Conservation (phyloP, 2,113 vertebrate species). For the Varanus komodoensis region DNA sequence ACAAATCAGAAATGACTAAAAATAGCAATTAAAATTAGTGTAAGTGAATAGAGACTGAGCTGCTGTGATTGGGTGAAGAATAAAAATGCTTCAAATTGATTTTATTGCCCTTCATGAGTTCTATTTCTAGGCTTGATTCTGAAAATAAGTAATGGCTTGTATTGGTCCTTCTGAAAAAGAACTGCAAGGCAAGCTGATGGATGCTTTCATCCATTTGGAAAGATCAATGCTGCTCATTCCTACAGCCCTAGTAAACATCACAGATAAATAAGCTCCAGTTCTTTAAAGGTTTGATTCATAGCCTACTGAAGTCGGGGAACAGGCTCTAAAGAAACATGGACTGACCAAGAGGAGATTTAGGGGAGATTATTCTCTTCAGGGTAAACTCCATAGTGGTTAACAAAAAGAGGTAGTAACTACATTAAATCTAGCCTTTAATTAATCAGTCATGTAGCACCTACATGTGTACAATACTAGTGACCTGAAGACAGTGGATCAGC, state of each 20-base stretch:
- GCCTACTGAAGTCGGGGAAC: not conserved
- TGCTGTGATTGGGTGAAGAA: not conserved
- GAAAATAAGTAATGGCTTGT: slow-evolving; percentile 3
- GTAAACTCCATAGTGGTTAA: not conserved
- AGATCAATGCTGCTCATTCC: slow-evolving; percentile 10
- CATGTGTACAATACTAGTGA: not conserved
- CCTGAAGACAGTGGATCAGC: not conserved
- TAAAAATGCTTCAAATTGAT: not conserved
- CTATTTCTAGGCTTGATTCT: slow-evolving; percentile 1
- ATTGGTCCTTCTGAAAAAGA: slow-evolving; percentile 9
- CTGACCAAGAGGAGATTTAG: slow-evolving; percentile 1
- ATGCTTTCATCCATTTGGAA: slow-evolving; percentile 8
- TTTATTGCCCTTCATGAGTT: slow-evolving; percentile 3
- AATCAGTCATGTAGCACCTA: not conserved
- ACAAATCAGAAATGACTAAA: slow-evolving; percentile 17
- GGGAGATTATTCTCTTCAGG: not conserved
- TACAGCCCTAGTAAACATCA: slow-evolving; percentile 1
- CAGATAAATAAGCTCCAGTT: not conserved
- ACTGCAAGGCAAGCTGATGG: not conserved
- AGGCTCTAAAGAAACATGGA: not conserved
- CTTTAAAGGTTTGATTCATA: slow-evolving; percentile 18
- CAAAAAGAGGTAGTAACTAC: not conserved
- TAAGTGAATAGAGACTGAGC: not conserved
- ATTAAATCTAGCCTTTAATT: not conserved
- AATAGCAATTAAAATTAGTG: slow-evolving; percentile 16